Percentiles rank a stretch among this genome's conserved stretches.
phyloP scores from a whole-genome alignment of 2,888 invertebrate genomes.

The Eilema sororculum region DNA sequence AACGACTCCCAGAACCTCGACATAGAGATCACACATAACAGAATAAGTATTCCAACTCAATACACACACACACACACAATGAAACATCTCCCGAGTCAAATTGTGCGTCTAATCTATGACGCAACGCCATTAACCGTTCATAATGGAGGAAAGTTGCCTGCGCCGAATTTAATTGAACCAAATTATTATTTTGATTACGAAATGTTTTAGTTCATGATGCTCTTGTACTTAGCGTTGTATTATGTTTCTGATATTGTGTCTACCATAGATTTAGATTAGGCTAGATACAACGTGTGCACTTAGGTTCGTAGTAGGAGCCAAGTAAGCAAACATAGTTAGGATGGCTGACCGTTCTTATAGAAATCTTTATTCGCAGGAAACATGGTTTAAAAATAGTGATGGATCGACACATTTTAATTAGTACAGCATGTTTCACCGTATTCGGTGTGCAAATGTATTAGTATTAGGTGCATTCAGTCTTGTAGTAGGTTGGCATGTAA shows the following conservation, averaged over 20 bases:
- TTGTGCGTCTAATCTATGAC: constrained; percentile 58
- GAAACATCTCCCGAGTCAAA: constrained; percentile 53
- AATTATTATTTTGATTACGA: constrained; percentile 47
- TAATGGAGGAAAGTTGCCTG: constrained; percentile 58
- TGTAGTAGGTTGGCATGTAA: too few species aligned
- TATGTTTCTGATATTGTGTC: constrained; percentile 15
- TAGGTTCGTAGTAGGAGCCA: too few species aligned
- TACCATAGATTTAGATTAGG: not conserved
- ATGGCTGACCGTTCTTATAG: too few species aligned
- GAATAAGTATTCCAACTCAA: not conserved
- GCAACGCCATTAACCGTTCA: constrained; percentile 58
- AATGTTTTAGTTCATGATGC: constrained; percentile 37
- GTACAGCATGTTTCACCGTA: too few species aligned
- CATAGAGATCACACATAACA: not conserved
- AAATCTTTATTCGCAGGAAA: too few species aligned
- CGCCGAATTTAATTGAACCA: constrained; percentile 41
- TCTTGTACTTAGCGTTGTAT: constrained; percentile 27
- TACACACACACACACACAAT: too few species aligned
- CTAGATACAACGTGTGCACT: not conserved
- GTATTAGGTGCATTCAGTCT: too few species aligned
- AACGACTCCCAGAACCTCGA: not conserved
- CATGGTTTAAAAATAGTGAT: too few species aligned
- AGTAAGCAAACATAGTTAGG: too few species aligned
- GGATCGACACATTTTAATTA: too few species aligned
- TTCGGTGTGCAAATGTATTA: too few species aligned